Conservation (phyloP, 2,113 vertebrate species). For the Triplophysa siluroides region DNA sequence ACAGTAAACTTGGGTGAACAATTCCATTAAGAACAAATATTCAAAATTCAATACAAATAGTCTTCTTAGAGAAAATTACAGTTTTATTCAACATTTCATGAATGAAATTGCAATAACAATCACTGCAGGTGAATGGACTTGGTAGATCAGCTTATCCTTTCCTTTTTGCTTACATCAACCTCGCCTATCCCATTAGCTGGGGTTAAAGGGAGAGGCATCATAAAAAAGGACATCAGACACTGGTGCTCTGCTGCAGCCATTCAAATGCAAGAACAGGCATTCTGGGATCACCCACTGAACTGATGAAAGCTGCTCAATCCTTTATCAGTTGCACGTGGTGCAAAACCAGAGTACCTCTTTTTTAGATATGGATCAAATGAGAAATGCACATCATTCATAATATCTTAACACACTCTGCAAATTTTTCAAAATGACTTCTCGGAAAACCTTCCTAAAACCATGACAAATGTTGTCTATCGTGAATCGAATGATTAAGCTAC, state of each 20-base stretch:
- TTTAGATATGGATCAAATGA: neutral
- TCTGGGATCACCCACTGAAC: constrained; percentile 45
- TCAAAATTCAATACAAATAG: neutral
- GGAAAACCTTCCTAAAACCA: neutral
- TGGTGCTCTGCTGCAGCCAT: constrained; percentile 52
- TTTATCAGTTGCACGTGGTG: constrained; percentile 57
- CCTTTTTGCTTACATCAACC: constrained; percentile 70
- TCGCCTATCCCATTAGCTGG: constrained; percentile 59
- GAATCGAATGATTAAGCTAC: neutral
- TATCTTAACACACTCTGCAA: constrained; percentile 43
- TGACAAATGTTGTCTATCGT: neutral
- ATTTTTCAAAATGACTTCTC: constrained; percentile 12
- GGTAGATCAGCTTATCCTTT: constrained; percentile 46
- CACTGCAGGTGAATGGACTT: constrained; percentile 17
- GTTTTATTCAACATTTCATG: constrained; percentile 50
- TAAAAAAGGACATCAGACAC: constrained; percentile 59
- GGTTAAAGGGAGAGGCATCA: constrained; percentile 73
- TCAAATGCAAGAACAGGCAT: constrained; percentile 50
- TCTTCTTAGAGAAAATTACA: constrained; percentile 41
- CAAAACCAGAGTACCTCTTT: constrained; percentile 38
- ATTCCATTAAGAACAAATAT: neutral
- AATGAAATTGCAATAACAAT: constrained; percentile 25
- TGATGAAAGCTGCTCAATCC: constrained; percentile 79
- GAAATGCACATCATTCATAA: constrained; percentile 8
- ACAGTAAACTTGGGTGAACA: too few species aligned